These are phyloP conservation scores for Coleophora deauratella DNA, from an alignment of 2,888 invertebrate genomes.

Conservation along the genomic window DNA sequence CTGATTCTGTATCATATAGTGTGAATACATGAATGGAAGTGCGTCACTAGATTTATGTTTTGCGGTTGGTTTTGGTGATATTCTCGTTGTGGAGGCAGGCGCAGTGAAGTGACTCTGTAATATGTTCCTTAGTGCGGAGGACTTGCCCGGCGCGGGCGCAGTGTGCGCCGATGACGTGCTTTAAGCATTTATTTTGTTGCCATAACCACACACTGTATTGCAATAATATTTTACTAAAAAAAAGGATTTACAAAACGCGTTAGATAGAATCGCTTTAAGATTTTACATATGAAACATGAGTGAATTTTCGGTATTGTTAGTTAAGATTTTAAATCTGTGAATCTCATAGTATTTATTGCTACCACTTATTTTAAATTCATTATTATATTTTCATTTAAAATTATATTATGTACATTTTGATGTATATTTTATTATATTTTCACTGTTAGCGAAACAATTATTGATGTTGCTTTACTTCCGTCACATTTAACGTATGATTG, in stretches of 20 bases:
- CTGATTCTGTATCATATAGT: slow-evolving; percentile 73
- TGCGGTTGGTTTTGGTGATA: slow-evolving; percentile 48
- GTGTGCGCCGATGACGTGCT: slow-evolving; percentile 67
- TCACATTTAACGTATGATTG: slow-evolving; percentile 56
- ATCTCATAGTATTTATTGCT: slow-evolving; percentile 75
- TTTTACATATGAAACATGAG: slow-evolving; percentile 58
- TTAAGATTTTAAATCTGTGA: slow-evolving; percentile 74
- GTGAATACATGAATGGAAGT: slow-evolving; percentile 63
- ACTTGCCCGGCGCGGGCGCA: slow-evolving; percentile 61
- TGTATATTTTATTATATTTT: slow-evolving; percentile 73
- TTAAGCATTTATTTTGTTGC: slow-evolving; percentile 76
- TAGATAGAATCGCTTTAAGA: slow-evolving; percentile 64
- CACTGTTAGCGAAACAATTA: slow-evolving; percentile 40
- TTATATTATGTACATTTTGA: slow-evolving; percentile 74
- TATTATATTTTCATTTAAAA: slow-evolving; percentile 67
- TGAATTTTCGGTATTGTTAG: slow-evolving; percentile 68
- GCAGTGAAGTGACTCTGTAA: slow-evolving; percentile 55
- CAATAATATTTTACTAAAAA: slow-evolving; percentile 72
- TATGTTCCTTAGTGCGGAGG: slow-evolving; percentile 71
- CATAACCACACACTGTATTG: slow-evolving; percentile 73
- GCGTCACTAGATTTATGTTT: slow-evolving; percentile 69
- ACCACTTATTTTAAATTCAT: slow-evolving; percentile 67
- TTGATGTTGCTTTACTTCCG: slow-evolving; percentile 60
- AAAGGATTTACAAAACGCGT: slow-evolving; percentile 57
- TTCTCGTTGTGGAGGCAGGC: slow-evolving; percentile 58